These are phyloP conservation scores for Theristicus caerulescens DNA, from an alignment of 2,113 vertebrate genomes.

Conservation along the genomic window DNA sequence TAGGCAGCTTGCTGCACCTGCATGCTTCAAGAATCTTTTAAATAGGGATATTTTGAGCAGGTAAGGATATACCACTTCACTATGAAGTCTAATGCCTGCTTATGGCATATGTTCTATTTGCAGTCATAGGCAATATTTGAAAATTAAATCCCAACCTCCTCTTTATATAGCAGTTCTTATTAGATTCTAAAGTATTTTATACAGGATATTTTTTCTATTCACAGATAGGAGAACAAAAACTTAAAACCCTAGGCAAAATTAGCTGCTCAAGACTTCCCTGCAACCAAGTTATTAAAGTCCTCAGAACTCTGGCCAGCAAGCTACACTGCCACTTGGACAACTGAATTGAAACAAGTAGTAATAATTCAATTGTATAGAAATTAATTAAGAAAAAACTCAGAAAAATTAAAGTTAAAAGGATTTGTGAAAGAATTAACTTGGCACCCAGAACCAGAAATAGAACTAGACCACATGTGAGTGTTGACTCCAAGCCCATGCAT, in stretches of 20 bases:
- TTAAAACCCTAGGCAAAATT: background rate
- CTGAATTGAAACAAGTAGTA: background rate
- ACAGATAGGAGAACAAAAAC: background rate
- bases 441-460: background rate
- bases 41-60: background rate
- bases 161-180: background rate
- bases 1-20: background rate
- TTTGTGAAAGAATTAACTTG: background rate
- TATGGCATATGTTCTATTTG: background rate
- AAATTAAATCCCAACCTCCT: background rate
- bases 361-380: background rate
- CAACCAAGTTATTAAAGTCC: background rate
- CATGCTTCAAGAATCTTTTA: background rate
- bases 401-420: background rate
- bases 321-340: background rate
- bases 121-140: background rate
- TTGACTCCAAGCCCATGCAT: background rate
- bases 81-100: background rate
- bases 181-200: background rate
- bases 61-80: background rate
- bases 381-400: background rate
- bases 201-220: background rate
- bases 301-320: background rate
- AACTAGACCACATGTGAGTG: background rate
- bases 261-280: background rate